A percentile compares a stretch with the other conserved stretches of the same genome.
Evolutionary conservation across 2,113 vertebrate genomes (phyloP).

Genomic region (Arenaria interpres): DNA sequence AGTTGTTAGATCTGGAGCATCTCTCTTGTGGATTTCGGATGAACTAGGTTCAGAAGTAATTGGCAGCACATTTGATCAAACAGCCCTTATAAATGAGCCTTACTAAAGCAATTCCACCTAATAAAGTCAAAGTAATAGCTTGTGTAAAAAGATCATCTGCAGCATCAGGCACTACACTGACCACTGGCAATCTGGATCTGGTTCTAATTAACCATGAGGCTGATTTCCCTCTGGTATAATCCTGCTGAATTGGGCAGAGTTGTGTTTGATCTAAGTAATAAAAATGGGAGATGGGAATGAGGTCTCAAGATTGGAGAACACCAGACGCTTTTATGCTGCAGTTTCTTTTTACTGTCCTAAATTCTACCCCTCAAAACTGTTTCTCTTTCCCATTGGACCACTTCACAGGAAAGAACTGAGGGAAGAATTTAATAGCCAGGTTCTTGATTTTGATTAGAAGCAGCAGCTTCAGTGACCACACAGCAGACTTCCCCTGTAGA

Average conservation of each 20-base stretch:
- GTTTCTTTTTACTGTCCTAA: background rate
- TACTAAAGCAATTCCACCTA: conserved; percentile 4
- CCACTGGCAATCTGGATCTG: background rate
- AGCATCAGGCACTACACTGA: background rate
- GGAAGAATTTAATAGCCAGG: background rate
- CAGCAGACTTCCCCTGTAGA: background rate
- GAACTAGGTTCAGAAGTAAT: conserved; percentile 15
- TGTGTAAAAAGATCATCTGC: background rate
- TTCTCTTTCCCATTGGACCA: background rate
- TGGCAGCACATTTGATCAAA: conserved; percentile 10
- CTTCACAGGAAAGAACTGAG: background rate
- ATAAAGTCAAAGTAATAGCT: background rate
- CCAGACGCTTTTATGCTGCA: background rate
- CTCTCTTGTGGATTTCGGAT: background rate
- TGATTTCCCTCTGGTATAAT: background rate
- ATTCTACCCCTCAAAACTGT: background rate
- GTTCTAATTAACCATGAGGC: background rate
- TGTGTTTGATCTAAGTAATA: background rate
- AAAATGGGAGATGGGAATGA: background rate
- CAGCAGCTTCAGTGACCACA: background rate
- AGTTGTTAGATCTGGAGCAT: background rate
- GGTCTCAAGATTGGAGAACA: background rate
- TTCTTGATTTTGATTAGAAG: conserved; percentile 1
- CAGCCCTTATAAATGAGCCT: background rate
- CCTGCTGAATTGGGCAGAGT: background rate